Evolutionary conservation across 2,888 invertebrate genomes (phyloP), one percentile per base, ranked within the genome.

Genomic region (Caenorhabditis macrosperma): DNA sequence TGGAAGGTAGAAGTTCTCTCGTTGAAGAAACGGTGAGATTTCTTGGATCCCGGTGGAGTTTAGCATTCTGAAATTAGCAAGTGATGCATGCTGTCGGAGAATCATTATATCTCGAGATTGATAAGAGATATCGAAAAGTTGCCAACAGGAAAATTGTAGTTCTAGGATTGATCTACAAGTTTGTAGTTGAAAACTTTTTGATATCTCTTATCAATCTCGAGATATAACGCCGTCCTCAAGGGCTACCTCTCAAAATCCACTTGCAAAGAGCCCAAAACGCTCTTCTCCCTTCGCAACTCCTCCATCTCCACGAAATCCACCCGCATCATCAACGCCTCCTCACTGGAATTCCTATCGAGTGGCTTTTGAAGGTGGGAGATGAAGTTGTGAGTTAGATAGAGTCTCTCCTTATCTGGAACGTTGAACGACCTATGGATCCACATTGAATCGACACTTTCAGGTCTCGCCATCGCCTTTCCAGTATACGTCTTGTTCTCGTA

Each of bases 341-440:
- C 46, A 9, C 48, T 35, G n/a, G n/a, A n/a, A 60, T 59, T 60
- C 0, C 38, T 48, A 17, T 61, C 61, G 1, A 28, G 17, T 22
- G 71, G 71, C 38, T 60, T 50, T 33, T 69, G 69, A n/a, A 69
- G 24, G n/a, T 69, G 69, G 24, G 41, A 15, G 22, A 69, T 30
- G 52, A 61, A 71, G 20, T 71, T 71, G 10, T 61, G 44, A 7
- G n/a, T 54, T 54, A 54, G 35, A 38, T 24, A n/a, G 24, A 12
- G 44, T 22, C n/a, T 54, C 38, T 38, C 22, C 9, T 71, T 33
- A 1, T 61, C 61, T n/a, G 28, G 54, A 2, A 61, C 30, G 15
- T 61, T 50, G 30, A 61, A 71, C 15, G 82, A 79, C 41, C 68
- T 55, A 26, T 82, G 82, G 22, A 82, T 82, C 82, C 82, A 82